Conservation (phyloP, 2,113 vertebrate species). For the Ctenomys sociabilis region DNA sequence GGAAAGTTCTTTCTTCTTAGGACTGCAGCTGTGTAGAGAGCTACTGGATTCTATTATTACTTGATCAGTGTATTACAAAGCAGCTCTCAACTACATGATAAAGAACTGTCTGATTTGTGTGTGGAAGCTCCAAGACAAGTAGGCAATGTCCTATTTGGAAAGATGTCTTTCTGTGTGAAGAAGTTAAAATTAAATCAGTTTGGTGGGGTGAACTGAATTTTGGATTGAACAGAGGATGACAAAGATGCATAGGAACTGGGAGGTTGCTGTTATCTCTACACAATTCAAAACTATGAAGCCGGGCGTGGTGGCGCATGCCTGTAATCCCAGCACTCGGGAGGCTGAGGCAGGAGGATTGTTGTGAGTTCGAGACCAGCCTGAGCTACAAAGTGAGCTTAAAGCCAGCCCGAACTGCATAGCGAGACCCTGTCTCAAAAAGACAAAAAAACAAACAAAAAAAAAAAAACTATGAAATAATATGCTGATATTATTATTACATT, state of each 20-base stretch:
- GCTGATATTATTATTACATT: neutral
- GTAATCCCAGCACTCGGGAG: no score
- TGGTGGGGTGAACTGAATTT: neutral
- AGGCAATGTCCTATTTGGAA: neutral
- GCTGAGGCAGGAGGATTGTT: no score
- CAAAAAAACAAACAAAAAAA: no score
- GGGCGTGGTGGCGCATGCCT: no score
- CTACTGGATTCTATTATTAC: neutral
- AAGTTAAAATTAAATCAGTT: neutral
- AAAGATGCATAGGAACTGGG: neutral
- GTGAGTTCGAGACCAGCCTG: no score
- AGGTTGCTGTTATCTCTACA: neutral
- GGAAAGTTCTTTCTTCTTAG: neutral
- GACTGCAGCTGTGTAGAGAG: neutral
- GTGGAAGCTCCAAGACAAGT: neutral
- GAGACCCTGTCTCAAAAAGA: no score
- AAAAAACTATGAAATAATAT: neutral
- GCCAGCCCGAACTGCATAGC: no score
- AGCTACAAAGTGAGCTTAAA: no score
- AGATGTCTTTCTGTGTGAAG: neutral
- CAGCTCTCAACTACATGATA: neutral
- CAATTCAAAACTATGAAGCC: neutral
- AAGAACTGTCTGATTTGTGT: neutral
- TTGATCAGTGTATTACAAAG: neutral
- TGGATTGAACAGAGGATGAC: neutral